These are phyloP conservation scores for Valencia hispanica DNA, from an alignment of 2,797 vertebrate genomes.

Conservation along the genomic window DNA sequence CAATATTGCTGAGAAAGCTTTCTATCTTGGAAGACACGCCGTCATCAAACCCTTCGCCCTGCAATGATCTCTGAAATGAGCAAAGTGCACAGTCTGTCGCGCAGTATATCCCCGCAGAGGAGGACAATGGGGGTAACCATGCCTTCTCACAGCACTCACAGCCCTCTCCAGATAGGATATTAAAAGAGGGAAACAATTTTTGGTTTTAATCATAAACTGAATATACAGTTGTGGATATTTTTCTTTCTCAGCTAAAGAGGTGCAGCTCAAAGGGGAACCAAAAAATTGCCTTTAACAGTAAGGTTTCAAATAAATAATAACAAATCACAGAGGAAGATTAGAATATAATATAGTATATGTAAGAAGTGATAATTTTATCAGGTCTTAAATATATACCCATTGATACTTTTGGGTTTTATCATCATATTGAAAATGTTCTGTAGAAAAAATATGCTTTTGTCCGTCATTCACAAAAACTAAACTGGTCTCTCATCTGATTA, in stretches of 20 bases:
- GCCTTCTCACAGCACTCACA: slow-evolving; percentile 39
- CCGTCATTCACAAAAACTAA: slow-evolving; percentile 61
- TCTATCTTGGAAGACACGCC: slow-evolving; percentile 71
- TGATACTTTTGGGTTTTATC: slow-evolving; percentile 48
- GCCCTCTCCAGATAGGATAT: slow-evolving; percentile 28
- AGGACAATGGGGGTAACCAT: slow-evolving; percentile 11
- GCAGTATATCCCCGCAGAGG: slow-evolving; percentile 27
- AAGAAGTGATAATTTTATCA: slow-evolving; percentile 63
- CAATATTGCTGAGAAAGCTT: slow-evolving; percentile 71
- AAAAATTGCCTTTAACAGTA: slow-evolving; percentile 43
- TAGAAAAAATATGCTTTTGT: slow-evolving; percentile 64
- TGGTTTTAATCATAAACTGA: slow-evolving; percentile 65
- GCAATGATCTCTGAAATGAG: slow-evolving; percentile 50
- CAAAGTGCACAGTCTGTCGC: slow-evolving; percentile 61
- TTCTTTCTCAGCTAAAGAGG: slow-evolving; percentile 43
- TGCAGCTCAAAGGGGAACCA: slow-evolving; percentile 49
- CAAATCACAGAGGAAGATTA: slow-evolving; percentile 62
- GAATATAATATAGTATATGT: slow-evolving; percentile 63
- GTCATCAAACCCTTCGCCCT: slow-evolving; percentile 34
- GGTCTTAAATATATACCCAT: slow-evolving; percentile 60
- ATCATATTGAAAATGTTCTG: slow-evolving; percentile 63
- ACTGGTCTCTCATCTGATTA: slow-evolving; percentile 42
- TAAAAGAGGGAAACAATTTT: slow-evolving; percentile 61
- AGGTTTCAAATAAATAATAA: slow-evolving; percentile 64
- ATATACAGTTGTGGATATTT: slow-evolving; percentile 41